These are phyloP conservation scores for Spinus olivaceus DNA, from an alignment of 2,797 vertebrate genomes.

Conservation along the genomic window DNA sequence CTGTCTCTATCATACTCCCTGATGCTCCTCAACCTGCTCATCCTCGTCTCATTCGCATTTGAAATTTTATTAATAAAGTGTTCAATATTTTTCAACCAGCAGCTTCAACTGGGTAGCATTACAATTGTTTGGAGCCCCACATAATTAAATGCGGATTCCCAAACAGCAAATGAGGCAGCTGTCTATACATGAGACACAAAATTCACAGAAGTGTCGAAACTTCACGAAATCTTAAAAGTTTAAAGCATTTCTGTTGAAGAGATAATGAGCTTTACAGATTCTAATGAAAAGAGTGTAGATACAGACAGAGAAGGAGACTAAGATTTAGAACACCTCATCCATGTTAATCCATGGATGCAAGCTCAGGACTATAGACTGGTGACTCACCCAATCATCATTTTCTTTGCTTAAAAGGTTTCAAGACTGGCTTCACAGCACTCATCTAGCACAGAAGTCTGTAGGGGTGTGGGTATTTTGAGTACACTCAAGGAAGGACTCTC, in stretches of 20 bases:
- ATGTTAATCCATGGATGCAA: background rate
- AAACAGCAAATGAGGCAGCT: background rate
- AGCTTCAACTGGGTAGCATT: background rate
- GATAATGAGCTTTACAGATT: background rate
- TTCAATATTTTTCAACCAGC: background rate
- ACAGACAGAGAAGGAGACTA: background rate
- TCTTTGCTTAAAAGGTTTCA: background rate
- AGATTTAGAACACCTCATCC: background rate
- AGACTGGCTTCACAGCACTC: background rate
- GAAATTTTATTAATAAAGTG: background rate
- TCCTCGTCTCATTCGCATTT: accelerated
- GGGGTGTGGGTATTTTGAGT: background rate
- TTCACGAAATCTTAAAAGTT: background rate
- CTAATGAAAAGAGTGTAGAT: background rate
- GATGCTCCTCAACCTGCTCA: background rate
- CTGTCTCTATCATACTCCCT: background rate
- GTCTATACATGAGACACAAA: background rate
- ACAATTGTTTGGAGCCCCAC: background rate
- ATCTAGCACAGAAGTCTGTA: background rate
- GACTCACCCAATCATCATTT: background rate
- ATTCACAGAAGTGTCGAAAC: background rate
- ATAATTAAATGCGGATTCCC: background rate
- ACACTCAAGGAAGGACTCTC: background rate
- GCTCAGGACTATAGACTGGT: background rate
- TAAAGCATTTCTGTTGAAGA: background rate